Evolutionary conservation across 2,113 vertebrate genomes (phyloP).

Genomic region (Cinclus cinclus): DNA sequence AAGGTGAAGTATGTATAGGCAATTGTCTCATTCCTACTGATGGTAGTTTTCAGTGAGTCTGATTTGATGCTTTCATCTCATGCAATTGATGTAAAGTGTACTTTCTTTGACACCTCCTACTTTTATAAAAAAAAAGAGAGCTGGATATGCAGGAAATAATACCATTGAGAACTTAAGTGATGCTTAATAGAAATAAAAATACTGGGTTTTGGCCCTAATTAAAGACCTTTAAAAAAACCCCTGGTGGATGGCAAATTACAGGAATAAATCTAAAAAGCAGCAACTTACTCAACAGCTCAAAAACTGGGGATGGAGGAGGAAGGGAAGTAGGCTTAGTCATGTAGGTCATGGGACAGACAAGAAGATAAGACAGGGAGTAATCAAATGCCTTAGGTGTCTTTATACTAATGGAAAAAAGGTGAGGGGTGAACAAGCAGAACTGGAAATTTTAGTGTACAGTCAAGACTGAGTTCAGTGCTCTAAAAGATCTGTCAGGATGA

Average conservation of each 20-base stretch:
- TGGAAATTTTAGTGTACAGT: constrained; percentile 35
- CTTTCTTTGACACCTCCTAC: background rate
- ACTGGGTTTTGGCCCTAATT: background rate
- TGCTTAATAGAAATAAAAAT: background rate
- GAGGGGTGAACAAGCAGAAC: constrained; percentile 32
- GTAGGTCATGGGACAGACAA: background rate
- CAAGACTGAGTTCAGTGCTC: background rate
- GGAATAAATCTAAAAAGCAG: background rate
- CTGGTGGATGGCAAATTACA: background rate
- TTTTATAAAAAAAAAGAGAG: background rate
- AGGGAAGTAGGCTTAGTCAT: background rate
- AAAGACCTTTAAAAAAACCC: background rate
- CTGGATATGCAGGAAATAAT: background rate
- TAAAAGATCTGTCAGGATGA: background rate
- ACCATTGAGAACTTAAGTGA: background rate
- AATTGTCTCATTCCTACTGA: background rate
- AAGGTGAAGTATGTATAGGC: background rate
- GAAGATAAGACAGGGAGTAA: background rate
- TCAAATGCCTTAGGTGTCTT: background rate
- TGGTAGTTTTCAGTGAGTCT: background rate
- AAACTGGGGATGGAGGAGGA: background rate
- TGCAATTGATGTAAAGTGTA: background rate
- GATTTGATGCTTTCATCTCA: background rate
- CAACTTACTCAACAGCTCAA: background rate
- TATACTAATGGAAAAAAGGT: background rate